Conservation (phyloP, 2,113 vertebrate genomes). For the Dinomys branickii region DNA sequence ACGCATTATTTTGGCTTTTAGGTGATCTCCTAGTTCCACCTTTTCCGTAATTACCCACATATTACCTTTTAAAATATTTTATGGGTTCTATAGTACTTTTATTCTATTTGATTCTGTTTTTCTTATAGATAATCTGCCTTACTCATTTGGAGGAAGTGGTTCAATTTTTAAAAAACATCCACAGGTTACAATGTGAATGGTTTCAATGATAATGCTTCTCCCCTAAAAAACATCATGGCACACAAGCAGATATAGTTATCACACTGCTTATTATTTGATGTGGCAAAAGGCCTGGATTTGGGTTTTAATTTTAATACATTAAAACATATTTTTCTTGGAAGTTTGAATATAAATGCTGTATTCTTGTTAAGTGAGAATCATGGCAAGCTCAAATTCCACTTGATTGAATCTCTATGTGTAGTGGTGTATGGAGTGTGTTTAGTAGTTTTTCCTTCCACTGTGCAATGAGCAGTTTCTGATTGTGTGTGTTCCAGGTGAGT, state of each 20-base stretch:
- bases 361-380: constrained; percentile 16
- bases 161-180: constrained; percentile 62
- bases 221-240: constrained; percentile 56
- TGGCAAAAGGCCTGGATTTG: constrained; percentile 73
- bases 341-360: constrained; percentile 27
- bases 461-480: neutral
- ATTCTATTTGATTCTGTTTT: constrained; percentile 55
- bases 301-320: constrained; percentile 74
- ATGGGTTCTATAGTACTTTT: neutral
- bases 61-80: constrained; percentile 50
- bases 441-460: constrained; percentile 9
- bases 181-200: constrained; percentile 57
- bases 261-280: constrained; percentile 74
- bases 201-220: constrained; percentile 68
- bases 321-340: constrained; percentile 53
- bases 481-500: neutral
- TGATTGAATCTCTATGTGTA: neutral
- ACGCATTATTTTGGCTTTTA: neutral
- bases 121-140: constrained; percentile 56
- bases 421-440: neutral
- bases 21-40: neutral
- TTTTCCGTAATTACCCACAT: neutral
- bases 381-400: constrained; percentile 26
- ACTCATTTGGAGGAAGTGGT: constrained; percentile 62
- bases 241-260: constrained; percentile 72